Evolutionary conservation across 2,888 invertebrate species (phyloP).

Genomic region (Frankliniella fusca): DNA sequence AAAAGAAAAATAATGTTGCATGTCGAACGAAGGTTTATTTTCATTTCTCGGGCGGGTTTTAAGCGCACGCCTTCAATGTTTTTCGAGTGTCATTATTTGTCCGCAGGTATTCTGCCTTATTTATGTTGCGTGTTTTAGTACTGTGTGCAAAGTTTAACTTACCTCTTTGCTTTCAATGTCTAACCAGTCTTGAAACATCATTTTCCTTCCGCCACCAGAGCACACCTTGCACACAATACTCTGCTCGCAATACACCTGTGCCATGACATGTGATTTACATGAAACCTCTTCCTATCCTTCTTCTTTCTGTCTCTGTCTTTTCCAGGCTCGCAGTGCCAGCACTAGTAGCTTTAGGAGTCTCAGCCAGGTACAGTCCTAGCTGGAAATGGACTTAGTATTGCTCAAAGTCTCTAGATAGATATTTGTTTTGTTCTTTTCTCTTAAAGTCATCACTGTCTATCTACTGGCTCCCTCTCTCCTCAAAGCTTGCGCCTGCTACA

Average conservation of each 20-base stretch:
- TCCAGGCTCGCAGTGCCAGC: slow-evolving; percentile 83
- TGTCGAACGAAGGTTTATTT: no score
- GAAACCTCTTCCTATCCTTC: slow-evolving; percentile 13
- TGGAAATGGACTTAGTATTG: not conserved
- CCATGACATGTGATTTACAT: slow-evolving; percentile 12
- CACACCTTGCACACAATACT: not conserved
- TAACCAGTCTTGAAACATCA: not conserved
- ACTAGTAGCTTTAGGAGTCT: slow-evolving; percentile 87
- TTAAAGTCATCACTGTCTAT: slow-evolving; percentile 39
- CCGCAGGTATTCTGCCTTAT: no score
- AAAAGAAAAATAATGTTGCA: no score
- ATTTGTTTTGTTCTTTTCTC: not conserved
- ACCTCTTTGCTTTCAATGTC: not conserved
- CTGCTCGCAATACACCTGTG: slow-evolving; percentile 9
- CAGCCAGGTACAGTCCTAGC: slow-evolving; percentile 64
- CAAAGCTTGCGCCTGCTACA: slow-evolving; percentile 42
- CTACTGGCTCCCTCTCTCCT: slow-evolving; percentile 46
- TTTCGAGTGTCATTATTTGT: no score
- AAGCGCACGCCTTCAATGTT: no score
- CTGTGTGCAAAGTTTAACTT: not conserved
- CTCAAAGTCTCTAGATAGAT: not conserved
- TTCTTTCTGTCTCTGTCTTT: slow-evolving; percentile 45
- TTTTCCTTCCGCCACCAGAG: not conserved
- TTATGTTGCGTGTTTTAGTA: not conserved
- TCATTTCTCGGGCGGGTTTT: no score